phyloP scores from a whole-genome alignment of 2,797 vertebrate genomes.

The Acanthopagrus latus region DNA sequence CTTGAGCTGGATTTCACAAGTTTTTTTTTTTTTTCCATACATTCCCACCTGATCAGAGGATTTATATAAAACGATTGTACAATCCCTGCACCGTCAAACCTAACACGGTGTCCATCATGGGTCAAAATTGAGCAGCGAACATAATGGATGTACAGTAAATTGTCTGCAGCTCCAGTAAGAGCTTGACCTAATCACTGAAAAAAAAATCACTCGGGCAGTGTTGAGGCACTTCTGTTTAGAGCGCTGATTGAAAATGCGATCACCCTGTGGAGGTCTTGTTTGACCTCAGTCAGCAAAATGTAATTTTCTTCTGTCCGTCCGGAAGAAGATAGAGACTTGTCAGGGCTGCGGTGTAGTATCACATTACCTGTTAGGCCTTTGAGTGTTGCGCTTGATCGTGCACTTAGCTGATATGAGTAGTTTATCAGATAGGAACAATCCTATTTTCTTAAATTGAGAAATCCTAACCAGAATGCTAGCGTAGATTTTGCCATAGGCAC shows the following conservation, averaged over 20 bases:
- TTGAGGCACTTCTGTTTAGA: slow-evolving; percentile 29
- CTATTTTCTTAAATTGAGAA: too few relatives aligned
- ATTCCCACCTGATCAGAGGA: slow-evolving; percentile 3
- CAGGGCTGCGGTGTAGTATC: slow-evolving; percentile 16
- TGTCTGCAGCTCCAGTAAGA: slow-evolving; percentile 4
- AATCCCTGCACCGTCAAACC: not conserved
- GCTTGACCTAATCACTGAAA: slow-evolving; percentile 22
- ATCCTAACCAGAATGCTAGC: too few relatives aligned
- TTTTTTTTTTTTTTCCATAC: not conserved
- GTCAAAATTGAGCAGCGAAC: slow-evolving; percentile 11
- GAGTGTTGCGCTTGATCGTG: not conserved
- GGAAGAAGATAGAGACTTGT: slow-evolving; percentile 21
- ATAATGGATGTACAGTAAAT: slow-evolving; percentile 22
- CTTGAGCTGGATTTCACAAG: not conserved
- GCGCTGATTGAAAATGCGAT: slow-evolving; percentile 44
- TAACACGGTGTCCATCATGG: slow-evolving; percentile 9
- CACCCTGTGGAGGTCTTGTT: slow-evolving; percentile 24
- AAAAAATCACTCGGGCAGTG: slow-evolving; percentile 21
- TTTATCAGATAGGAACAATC: too few relatives aligned
- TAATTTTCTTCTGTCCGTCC: slow-evolving; percentile 29
- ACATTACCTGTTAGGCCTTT: slow-evolving; percentile 1
- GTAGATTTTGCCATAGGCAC: too few relatives aligned
- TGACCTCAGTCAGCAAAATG: slow-evolving; percentile 42
- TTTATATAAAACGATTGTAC: not conserved
- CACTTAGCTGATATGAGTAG: not conserved